These are phyloP conservation scores for Euleptes europaea DNA, from an alignment of 2,113 vertebrate genomes.

Conservation along the genomic window DNA sequence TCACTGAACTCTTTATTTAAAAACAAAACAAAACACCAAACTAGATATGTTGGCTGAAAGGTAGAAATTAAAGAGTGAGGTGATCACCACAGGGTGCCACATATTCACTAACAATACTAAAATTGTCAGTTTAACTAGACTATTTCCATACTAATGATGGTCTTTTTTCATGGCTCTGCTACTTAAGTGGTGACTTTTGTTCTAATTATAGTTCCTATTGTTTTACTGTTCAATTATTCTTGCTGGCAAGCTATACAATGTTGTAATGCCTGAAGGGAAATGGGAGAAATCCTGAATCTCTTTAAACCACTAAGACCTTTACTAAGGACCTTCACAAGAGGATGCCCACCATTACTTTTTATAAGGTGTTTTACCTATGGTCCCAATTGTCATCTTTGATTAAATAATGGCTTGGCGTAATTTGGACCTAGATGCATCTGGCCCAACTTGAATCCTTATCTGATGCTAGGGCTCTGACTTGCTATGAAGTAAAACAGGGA, in stretches of 20 bases:
- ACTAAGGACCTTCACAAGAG: too few species aligned
- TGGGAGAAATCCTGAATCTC: neutral
- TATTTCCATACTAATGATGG: constrained; percentile 2
- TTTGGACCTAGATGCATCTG: neutral
- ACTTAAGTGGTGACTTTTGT: constrained; percentile 60
- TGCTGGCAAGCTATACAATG: neutral
- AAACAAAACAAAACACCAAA: neutral
- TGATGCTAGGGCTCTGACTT: neutral
- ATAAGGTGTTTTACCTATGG: neutral
- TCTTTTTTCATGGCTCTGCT: constrained; percentile 50
- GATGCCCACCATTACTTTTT: neutral
- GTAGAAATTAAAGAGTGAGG: constrained; percentile 42
- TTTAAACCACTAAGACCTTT: neutral
- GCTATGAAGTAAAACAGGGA: neutral
- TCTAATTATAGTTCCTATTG: constrained; percentile 54
- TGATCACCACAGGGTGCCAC: neutral
- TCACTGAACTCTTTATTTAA: constrained; percentile 47
- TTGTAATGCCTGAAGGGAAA: neutral
- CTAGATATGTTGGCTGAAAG: constrained; percentile 45
- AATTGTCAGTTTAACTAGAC: neutral
- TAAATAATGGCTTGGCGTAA: neutral
- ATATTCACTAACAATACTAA: neutral
- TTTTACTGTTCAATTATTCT: constrained; percentile 6
- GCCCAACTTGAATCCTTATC: neutral
- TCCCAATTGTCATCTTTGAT: neutral